A percentile compares a stretch with the other conserved stretches of the same genome.
Evolutionary conservation across 2,113 vertebrate genomes (phyloP).

Genomic region (Pionites leucogaster): DNA sequence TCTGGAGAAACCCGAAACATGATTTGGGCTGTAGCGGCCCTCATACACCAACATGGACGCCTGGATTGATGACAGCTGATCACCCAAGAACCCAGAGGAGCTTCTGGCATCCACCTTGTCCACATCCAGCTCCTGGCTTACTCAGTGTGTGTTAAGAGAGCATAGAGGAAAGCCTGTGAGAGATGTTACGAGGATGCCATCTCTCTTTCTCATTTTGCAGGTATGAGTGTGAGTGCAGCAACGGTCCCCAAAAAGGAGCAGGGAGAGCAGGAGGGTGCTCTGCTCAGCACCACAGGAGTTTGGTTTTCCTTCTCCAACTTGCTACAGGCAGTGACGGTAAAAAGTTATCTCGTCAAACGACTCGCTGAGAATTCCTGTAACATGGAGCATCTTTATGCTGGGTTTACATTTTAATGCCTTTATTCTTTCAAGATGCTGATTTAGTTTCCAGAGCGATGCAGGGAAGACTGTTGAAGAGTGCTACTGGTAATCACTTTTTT

Average conservation of each 20-base stretch:
- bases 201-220: not conserved
- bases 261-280: not conserved
- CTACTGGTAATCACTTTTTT: not conserved
- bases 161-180: accelerated
- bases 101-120: not conserved
- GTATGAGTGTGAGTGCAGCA: not conserved
- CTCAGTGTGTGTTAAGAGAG: not conserved
- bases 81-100: not conserved
- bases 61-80: not conserved
- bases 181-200: not conserved
- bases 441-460: not conserved
- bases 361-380: slow-evolving; percentile 9
- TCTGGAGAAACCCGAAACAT: not conserved
- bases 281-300: not conserved
- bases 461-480: not conserved
- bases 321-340: not conserved
- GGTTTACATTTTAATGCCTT: slow-evolving; percentile 22
- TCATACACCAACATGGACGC: accelerated
- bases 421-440: slow-evolving; percentile 30
- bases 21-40: not conserved
- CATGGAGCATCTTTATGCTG: not conserved
- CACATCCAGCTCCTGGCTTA: not conserved
- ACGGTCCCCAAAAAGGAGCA: not conserved
- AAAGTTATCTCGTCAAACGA: not conserved
- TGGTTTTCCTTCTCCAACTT: not conserved